Percentiles rank a stretch among this genome's conserved stretches.
Conservation (phyloP, 2,797 vertebrate genomes). For the Balearica regulorum region DNA sequence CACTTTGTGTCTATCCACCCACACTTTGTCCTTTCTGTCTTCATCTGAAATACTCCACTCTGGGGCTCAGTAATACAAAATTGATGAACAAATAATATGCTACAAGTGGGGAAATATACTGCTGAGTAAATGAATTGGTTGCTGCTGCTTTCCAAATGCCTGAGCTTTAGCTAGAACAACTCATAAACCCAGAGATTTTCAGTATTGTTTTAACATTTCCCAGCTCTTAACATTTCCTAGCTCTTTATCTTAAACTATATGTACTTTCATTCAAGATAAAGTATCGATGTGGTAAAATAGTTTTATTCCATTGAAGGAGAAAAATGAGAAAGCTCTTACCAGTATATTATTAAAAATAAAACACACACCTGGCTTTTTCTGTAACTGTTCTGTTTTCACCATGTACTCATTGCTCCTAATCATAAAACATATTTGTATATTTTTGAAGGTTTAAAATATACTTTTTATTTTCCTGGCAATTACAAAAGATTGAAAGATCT, state of each 20-base stretch:
- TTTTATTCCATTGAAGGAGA: neutral
- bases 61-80: constrained; percentile 14
- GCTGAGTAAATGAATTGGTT: neutral
- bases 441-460: neutral
- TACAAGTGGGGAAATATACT: constrained; percentile 17
- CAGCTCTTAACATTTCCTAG: neutral
- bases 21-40: constrained; percentile 11
- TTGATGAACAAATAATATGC: constrained; percentile 11
- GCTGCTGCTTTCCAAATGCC: neutral
- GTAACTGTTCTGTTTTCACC: neutral
- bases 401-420: neutral
- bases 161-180: neutral
- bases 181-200: neutral
- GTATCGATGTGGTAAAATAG: neutral
- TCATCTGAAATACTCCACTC: neutral
- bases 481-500: neutral
- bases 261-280: neutral
- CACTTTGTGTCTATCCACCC: constrained; percentile 10
- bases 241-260: neutral
- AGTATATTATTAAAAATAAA: neutral
- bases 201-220: neutral
- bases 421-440: neutral
- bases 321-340: neutral
- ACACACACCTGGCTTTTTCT: neutral
- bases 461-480: neutral